Conservation (phyloP, 2,888 invertebrate genomes). For the Scaptodrosophila latifasciaeformis region DNA sequence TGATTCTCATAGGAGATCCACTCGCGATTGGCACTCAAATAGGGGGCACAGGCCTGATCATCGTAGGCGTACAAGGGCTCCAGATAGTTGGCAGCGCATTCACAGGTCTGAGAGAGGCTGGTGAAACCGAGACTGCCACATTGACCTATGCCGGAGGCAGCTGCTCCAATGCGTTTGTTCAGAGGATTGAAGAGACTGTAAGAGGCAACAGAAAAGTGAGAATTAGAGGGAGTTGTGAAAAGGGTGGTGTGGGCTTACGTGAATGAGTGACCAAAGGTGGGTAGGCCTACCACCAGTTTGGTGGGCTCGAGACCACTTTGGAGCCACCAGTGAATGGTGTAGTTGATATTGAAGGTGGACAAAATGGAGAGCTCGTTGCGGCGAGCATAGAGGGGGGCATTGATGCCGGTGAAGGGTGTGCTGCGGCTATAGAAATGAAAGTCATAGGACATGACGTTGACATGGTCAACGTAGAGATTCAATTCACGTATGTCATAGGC, state of each 20-base stretch:
- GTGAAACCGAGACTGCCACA: conserved; percentile 83
- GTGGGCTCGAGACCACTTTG: conserved; percentile 83
- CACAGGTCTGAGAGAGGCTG: conserved; percentile 82
- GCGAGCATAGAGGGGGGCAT: conserved; percentile 85
- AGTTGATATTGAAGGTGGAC: conserved; percentile 86
- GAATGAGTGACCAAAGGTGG: conserved; percentile 90
- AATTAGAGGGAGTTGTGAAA: neutral
- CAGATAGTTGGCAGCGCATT: conserved; percentile 78
- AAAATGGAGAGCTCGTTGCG: conserved; percentile 80
- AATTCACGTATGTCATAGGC: conserved; percentile 87
- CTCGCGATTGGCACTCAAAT: conserved; percentile 81
- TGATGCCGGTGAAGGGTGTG: conserved; percentile 89
- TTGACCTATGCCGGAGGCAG: conserved; percentile 82
- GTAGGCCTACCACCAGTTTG: conserved; percentile 89
- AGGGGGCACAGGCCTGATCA: conserved; percentile 84
- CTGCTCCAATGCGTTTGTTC: conserved; percentile 82
- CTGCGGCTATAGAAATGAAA: conserved; percentile 86
- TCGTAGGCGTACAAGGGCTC: conserved; percentile 79
- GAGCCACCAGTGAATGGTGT: conserved; percentile 86
- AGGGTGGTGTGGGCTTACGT: conserved; percentile 74
- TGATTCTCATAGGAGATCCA: conserved; percentile 91
- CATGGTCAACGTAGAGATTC: conserved; percentile 87
- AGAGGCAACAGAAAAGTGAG: neutral
- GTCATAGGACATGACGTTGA: conserved; percentile 95
- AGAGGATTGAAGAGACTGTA: conserved; percentile 80